Percentiles rank a stretch among this genome's conserved stretches.
Evolutionary conservation across 2,113 vertebrate genomes (phyloP).

Genomic region (Varanus komodoensis): DNA sequence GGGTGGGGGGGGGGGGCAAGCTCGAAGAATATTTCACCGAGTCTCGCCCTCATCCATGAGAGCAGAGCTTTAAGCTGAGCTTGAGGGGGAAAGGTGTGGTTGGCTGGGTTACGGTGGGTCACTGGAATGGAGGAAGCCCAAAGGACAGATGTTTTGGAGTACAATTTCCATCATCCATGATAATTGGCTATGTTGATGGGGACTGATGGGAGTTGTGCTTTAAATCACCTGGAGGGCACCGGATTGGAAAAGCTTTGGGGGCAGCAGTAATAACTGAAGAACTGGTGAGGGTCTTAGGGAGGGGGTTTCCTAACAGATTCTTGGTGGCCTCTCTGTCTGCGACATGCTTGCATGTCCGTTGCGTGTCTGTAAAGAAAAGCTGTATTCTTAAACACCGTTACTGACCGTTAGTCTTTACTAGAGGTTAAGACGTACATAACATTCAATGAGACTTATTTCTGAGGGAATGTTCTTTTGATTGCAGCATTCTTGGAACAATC

Average conservation of each 20-base stretch:
- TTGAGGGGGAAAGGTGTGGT: too few relatives aligned
- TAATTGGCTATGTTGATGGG: too few relatives aligned
- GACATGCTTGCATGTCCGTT: too few relatives aligned
- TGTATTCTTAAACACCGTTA: not conserved
- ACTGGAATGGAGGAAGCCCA: not conserved
- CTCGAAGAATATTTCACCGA: not conserved
- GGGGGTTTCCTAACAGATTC: not conserved
- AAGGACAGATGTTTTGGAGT: too few relatives aligned
- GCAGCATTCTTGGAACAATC: not conserved
- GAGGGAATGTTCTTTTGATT: not conserved
- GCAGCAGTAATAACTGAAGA: not conserved
- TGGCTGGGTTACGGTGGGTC: not conserved
- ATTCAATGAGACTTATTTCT: not conserved
- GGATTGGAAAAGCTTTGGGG: not conserved
- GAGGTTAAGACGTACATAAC: not conserved
- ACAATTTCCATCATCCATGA: too few relatives aligned
- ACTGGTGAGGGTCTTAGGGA: not conserved
- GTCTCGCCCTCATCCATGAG: not conserved
- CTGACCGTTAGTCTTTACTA: too few relatives aligned
- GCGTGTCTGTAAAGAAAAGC: not conserved
- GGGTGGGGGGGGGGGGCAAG: not conserved
- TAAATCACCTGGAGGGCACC: not conserved
- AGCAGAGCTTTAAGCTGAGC: not conserved
- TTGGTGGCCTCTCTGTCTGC: not conserved
- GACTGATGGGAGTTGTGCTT: too few relatives aligned